These are phyloP conservation scores for Akabosia matsudoensis DNA, from an alignment of 1,140 invertebrate species.

Conservation along the genomic window DNA sequence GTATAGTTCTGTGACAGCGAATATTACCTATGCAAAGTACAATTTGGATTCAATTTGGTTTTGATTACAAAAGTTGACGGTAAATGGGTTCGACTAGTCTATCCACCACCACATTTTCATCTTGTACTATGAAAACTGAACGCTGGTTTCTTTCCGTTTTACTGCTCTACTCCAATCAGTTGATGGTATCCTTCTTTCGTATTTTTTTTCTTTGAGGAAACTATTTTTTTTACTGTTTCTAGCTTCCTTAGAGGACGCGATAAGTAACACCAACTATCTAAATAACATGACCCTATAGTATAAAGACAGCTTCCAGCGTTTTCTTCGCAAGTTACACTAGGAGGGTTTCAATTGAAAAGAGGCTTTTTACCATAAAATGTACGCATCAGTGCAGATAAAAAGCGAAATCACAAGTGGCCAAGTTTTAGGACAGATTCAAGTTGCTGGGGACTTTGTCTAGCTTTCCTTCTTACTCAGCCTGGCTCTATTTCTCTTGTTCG, in stretches of 20 bases:
- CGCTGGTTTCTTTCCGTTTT: background rate
- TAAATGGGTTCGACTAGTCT: conserved; percentile 6
- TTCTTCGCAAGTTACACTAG: background rate
- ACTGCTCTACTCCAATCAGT: background rate
- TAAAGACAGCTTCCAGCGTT: background rate
- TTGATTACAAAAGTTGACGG: conserved; percentile 17
- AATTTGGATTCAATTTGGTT: conserved; percentile 13
- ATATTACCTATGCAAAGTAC: background rate
- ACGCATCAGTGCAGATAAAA: conserved; percentile 15
- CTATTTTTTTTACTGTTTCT: too few relatives aligned
- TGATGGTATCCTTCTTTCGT: background rate
- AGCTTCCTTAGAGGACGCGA: too few relatives aligned
- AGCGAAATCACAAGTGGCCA: conserved; percentile 14
- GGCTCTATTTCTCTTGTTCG: too few relatives aligned
- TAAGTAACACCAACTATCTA: too few relatives aligned
- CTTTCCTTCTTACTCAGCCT: background rate
- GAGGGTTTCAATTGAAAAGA: conserved; percentile 3
- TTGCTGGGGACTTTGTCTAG: conserved; percentile 6
- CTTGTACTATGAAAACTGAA: background rate
- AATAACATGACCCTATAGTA: too few relatives aligned
- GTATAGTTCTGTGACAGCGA: background rate
- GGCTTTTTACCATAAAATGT: conserved; percentile 5
- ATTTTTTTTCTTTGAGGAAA: too few relatives aligned
- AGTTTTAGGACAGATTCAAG: conserved; percentile 7
- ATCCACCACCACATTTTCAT: background rate